These are phyloP conservation scores for Allacma fusca DNA, from an alignment of 2,888 invertebrate species.

Conservation along the genomic window DNA sequence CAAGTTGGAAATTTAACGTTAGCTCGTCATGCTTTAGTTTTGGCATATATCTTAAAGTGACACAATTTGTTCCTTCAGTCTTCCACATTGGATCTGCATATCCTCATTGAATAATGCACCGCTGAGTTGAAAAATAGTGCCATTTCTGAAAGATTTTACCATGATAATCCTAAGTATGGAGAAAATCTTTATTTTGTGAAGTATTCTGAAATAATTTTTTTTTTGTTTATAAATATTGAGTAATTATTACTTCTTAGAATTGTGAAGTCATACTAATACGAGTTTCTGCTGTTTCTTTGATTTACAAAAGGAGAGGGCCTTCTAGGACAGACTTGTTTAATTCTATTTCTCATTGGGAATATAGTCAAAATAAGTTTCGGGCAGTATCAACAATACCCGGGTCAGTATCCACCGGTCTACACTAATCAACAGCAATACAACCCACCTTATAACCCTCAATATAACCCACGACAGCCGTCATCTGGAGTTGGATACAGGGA, in stretches of 20 bases:
- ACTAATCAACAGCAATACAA: background rate
- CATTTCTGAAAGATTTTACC: too few species aligned
- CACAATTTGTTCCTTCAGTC: slow-evolving; percentile 1
- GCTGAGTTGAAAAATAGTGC: background rate
- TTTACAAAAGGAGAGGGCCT: background rate
- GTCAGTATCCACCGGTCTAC: background rate
- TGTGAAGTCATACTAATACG: too few species aligned
- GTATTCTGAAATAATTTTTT: too few species aligned
- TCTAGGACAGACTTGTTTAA: background rate
- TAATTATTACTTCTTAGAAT: too few species aligned
- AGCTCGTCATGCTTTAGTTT: background rate
- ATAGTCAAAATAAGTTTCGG: background rate
- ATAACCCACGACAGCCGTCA: background rate
- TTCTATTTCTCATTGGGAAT: background rate
- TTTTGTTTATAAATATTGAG: too few species aligned
- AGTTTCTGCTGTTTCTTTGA: background rate
- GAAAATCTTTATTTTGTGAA: too few species aligned
- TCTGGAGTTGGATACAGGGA: slow-evolving; percentile 18
- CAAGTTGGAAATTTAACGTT: background rate
- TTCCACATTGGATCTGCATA: background rate
- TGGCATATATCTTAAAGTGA: background rate
- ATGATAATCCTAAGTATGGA: too few species aligned
- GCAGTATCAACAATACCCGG: background rate
- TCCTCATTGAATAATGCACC: background rate
- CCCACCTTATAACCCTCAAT: background rate